Percentiles rank a stretch among this genome's conserved stretches.
These are phyloP conservation scores for Drosophila punjabiensis DNA, from an alignment of 1,140 invertebrate species.

Conservation along the genomic window DNA sequence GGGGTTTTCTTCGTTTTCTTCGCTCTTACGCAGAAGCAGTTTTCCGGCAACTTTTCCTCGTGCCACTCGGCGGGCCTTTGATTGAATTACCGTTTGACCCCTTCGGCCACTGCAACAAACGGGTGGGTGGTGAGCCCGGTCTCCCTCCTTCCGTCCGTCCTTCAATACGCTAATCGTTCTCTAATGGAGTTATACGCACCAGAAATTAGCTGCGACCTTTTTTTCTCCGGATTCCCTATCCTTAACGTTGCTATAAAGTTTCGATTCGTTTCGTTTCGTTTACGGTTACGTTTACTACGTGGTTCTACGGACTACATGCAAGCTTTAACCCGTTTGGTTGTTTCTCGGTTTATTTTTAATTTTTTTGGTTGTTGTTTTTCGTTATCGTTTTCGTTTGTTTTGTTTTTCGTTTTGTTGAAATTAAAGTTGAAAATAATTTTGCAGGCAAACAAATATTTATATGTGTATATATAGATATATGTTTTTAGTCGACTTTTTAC, in stretches of 20 bases:
- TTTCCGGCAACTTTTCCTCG: constrained; percentile 28
- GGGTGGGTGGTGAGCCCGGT: neutral
- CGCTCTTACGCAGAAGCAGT: constrained; percentile 26
- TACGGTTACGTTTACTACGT: constrained; percentile 36
- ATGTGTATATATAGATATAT: constrained; percentile 61
- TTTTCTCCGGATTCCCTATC: constrained; percentile 35
- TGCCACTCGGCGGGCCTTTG: constrained; percentile 31
- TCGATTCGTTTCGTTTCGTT: constrained; percentile 43
- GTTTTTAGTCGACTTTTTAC: constrained; percentile 83
- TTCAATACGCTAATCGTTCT: constrained; percentile 64
- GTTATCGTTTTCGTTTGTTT: constrained; percentile 29
- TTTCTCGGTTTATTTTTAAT: constrained; percentile 30
- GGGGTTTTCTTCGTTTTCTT: constrained; percentile 52
- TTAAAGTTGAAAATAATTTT: constrained; percentile 80
- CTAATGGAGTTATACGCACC: constrained; percentile 83
- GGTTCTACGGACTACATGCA: constrained; percentile 43
- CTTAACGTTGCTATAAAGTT: constrained; percentile 20
- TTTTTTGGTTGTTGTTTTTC: constrained; percentile 49
- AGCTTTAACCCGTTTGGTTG: constrained; percentile 63
- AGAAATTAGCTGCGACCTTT: constrained; percentile 59
- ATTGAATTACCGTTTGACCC: constrained; percentile 73
- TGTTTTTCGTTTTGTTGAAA: constrained; percentile 62
- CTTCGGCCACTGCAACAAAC: constrained; percentile 51
- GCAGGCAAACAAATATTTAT: constrained; percentile 77
- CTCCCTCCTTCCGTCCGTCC: constrained; percentile 17